Conservation (phyloP, 2,888 invertebrate species). For the Andrena praecox region DNA sequence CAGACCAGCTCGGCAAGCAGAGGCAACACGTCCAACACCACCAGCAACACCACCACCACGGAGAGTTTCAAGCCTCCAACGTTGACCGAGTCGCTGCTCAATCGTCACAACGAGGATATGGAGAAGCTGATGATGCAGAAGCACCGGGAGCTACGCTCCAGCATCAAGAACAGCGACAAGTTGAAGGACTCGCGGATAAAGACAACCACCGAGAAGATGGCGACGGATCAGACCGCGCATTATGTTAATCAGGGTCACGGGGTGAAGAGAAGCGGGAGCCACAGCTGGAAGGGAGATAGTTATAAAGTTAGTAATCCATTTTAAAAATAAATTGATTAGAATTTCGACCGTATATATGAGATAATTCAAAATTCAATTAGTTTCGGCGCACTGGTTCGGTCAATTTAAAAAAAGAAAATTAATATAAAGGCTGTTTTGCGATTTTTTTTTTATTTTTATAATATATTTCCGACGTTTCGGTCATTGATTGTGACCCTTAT, state of each 20-base stretch:
- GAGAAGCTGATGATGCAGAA: slow-evolving; percentile 91
- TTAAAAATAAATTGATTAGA: too few species aligned
- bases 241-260: slow-evolving; percentile 85
- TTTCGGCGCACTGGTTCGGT: too few species aligned
- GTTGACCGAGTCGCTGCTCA: slow-evolving; percentile 88
- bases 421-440: too few species aligned
- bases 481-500: too few species aligned
- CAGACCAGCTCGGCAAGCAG: slow-evolving; percentile 85
- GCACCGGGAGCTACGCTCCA: slow-evolving; percentile 88
- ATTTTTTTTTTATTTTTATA: too few species aligned
- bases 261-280: slow-evolving; percentile 88
- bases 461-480: too few species aligned
- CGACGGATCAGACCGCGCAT: slow-evolving; percentile 77
- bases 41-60: slow-evolving; percentile 79
- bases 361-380: too few species aligned
- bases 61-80: slow-evolving; percentile 85
- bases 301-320: slow-evolving; percentile 75
- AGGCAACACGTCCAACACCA: slow-evolving; percentile 85
- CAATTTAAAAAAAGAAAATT: too few species aligned
- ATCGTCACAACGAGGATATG: slow-evolving; percentile 92
- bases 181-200: slow-evolving; percentile 86
- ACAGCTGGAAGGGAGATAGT: slow-evolving; percentile 88
- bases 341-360: too few species aligned
- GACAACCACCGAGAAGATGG: slow-evolving; percentile 82
- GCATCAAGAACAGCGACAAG: slow-evolving; percentile 85